A percentile compares a stretch with the other conserved stretches of the same genome.
Evolutionary conservation across 1,140 invertebrate species (phyloP).

Genomic region (Contarinia nasturtii): DNA sequence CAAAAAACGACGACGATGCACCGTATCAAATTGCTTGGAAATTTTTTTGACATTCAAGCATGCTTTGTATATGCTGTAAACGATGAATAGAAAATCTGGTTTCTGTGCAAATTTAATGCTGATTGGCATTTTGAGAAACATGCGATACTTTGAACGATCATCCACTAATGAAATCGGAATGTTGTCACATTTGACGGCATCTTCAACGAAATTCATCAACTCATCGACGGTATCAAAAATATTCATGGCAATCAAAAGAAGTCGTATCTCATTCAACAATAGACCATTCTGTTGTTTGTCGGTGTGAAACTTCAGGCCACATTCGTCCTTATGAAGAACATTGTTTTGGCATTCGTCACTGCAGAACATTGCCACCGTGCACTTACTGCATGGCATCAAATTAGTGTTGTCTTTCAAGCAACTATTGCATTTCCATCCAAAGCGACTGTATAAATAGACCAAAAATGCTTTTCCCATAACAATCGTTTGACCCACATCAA

Average conservation of each 20-base stretch:
- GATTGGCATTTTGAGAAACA: not conserved
- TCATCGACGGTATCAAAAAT: constrained; percentile 26
- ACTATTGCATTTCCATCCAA: constrained; percentile 51
- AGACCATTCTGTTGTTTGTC: constrained; percentile 37
- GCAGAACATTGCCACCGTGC: constrained; percentile 49
- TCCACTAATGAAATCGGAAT: constrained; percentile 23
- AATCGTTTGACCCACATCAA: constrained; percentile 53
- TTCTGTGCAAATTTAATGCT: not conserved
- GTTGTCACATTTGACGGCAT: constrained; percentile 24
- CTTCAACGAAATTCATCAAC: constrained; percentile 12
- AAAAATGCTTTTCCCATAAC: constrained; percentile 60
- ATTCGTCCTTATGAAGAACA: constrained; percentile 59
- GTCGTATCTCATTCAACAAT: constrained; percentile 40
- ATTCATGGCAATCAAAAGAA: constrained; percentile 32
- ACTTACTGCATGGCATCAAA: constrained; percentile 41
- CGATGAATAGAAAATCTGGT: not conserved
- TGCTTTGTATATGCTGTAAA: constrained; percentile 12
- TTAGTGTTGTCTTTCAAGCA: constrained; percentile 50
- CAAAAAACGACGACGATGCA: not conserved
- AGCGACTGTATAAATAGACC: constrained; percentile 41
- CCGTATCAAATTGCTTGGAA: not conserved
- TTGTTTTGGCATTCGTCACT: constrained; percentile 44
- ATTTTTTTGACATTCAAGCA: constrained; percentile 17
- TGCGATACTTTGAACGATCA: not conserved
- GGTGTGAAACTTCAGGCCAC: constrained; percentile 50